These are phyloP conservation scores for Hydrophis major DNA, from an alignment of 2,797 vertebrate species.

Conservation along the genomic window DNA sequence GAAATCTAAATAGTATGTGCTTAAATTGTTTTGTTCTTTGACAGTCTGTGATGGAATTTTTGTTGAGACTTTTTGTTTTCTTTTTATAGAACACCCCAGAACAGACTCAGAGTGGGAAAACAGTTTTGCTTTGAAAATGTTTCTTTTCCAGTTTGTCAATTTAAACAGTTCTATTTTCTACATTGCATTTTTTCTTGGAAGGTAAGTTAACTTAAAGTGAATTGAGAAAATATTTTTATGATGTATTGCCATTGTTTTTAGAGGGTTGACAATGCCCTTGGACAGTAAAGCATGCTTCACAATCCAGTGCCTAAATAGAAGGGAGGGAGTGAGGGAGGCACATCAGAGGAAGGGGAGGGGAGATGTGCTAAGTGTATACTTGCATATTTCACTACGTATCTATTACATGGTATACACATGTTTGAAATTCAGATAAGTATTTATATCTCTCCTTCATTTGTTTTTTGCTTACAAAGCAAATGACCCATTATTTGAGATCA, in stretches of 20 bases:
- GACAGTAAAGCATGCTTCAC: background rate
- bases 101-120: conserved; percentile 99
- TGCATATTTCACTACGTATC: background rate
- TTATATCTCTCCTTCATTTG: background rate
- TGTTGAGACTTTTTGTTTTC: conserved; percentile 3
- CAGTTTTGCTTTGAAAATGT: conserved; percentile 99
- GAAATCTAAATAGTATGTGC: background rate
- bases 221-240: background rate
- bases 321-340: background rate
- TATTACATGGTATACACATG: background rate
- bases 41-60: background rate
- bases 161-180: conserved; percentile 99
- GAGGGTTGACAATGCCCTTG: background rate
- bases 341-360: background rate
- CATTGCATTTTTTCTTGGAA: conserved; percentile 97
- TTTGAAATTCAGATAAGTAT: background rate
- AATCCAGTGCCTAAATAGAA: background rate
- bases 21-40: background rate
- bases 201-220: conserved; percentile 72
- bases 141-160: conserved; percentile 98
- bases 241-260: conserved; percentile 9
- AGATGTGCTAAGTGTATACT: background rate
- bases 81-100: conserved; percentile 88
- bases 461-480: background rate
- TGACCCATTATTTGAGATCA: background rate